These are phyloP conservation scores for Zaprionus lineosus DNA, from an alignment of 2,888 invertebrate genomes.

Conservation along the genomic window DNA sequence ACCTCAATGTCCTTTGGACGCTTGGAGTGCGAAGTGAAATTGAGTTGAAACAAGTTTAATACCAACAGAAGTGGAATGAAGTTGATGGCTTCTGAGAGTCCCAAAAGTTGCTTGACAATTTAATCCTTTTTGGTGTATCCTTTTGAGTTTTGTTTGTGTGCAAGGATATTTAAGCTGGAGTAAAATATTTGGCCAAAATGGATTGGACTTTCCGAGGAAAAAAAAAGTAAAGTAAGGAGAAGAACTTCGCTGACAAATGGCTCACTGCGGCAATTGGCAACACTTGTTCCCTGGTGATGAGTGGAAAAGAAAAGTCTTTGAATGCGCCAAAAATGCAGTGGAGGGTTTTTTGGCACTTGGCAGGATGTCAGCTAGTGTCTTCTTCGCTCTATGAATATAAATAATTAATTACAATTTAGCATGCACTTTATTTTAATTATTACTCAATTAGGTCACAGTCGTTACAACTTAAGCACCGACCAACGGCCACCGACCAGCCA, in stretches of 20 bases:
- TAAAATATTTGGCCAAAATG: constrained; percentile 21
- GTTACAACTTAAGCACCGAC: constrained; percentile 61
- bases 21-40: no score
- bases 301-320: not conserved
- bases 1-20: no score
- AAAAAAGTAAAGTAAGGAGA: no score
- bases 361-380: no score
- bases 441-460: constrained; percentile 72
- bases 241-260: constrained; percentile 14
- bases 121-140: no score
- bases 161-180: no score
- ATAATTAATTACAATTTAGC: constrained; percentile 76
- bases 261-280: constrained; percentile 27
- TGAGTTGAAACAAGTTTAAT: no score
- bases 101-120: no score
- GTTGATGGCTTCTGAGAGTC: no score
- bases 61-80: no score
- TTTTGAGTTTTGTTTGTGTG: no score
- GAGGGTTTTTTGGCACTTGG: not conserved
- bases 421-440: constrained; percentile 74
- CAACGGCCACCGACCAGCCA: constrained; percentile 2
- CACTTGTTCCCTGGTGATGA: constrained; percentile 25
- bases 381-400: constrained; percentile 28
- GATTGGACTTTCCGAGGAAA: constrained; percentile 7
- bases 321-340: constrained; percentile 23